phyloP scores from a whole-genome alignment of 2,888 invertebrate species.

The Epistrophe eligans region DNA sequence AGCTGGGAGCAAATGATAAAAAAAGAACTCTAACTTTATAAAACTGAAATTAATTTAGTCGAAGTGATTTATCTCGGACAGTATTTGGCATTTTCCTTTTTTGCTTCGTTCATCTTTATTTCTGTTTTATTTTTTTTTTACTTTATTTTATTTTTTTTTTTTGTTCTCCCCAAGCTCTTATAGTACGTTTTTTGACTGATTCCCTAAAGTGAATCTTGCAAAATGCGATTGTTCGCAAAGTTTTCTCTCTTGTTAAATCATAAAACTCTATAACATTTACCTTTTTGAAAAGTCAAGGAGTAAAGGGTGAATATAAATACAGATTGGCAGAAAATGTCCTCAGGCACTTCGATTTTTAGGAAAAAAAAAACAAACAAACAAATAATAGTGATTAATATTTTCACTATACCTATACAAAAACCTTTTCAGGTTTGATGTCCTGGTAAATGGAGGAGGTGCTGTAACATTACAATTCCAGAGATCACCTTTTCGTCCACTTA shows the following conservation, averaged over 20 bases:
- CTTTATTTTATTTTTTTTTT: not conserved
- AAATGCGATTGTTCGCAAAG: constrained; percentile 73
- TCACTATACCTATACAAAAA: not conserved
- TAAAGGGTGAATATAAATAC: constrained; percentile 26
- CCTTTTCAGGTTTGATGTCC: constrained; percentile 95
- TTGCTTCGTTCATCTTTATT: constrained; percentile 44
- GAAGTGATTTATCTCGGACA: constrained; percentile 78
- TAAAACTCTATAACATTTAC: constrained; percentile 69
- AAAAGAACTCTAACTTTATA: constrained; percentile 76
- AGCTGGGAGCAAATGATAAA: constrained; percentile 65
- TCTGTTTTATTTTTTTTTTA: constrained; percentile 29
- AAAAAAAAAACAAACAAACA: not conserved
- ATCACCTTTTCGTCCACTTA: constrained; percentile 95
- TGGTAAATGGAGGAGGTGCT: constrained; percentile 99
- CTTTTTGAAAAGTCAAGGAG: constrained; percentile 14
- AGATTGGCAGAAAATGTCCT: constrained; percentile 9
- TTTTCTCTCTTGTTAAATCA: constrained; percentile 69
- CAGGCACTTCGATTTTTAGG: constrained; percentile 18
- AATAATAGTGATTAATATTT: constrained; percentile 4
- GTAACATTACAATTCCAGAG: constrained; percentile 98
- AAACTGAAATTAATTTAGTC: constrained; percentile 79
- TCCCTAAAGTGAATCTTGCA: constrained; percentile 72
- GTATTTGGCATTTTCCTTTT: constrained; percentile 76
- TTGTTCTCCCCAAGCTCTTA: constrained; percentile 14
- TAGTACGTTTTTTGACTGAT: constrained; percentile 60